phyloP scores from a whole-genome alignment of 2,113 vertebrate species.

The Saccopteryx bilineata region DNA sequence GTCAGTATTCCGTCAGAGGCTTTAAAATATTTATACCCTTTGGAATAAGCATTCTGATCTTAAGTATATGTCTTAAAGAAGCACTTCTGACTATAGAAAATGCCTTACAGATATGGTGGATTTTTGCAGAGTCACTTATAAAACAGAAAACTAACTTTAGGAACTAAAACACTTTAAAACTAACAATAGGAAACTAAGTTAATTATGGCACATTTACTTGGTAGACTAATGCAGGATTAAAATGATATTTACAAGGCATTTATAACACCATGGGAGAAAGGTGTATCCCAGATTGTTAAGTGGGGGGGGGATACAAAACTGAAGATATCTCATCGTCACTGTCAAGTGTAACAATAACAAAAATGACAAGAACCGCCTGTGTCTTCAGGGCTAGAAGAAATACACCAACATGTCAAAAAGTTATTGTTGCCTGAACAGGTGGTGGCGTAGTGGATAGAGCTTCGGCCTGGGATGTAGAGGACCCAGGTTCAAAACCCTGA shows the following conservation, averaged over 20 bases:
- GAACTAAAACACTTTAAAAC: not conserved
- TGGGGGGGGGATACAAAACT: not conserved
- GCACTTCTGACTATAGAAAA: not conserved
- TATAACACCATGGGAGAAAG: fast-evolving
- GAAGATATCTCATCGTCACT: not conserved
- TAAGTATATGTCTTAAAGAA: not conserved
- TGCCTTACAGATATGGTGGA: not conserved
- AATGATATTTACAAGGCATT: not conserved
- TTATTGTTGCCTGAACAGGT: too few species aligned
- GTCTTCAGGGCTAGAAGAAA: not conserved
- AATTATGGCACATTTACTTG: too few species aligned
- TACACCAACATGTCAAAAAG: not conserved
- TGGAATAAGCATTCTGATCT: not conserved
- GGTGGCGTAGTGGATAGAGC: too few species aligned
- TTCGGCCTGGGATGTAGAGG: too few species aligned
- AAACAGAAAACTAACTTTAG: not conserved
- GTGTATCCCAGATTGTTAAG: not conserved
- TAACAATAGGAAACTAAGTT: not conserved
- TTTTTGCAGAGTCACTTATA: not conserved
- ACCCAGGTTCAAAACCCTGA: too few species aligned
- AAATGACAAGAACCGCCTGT: not conserved
- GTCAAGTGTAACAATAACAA: too few species aligned
- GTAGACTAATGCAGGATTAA: not conserved
- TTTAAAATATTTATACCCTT: constrained; percentile 12
- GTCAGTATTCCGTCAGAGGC: not conserved